A percentile compares a stretch with the other conserved stretches of the same genome.
phyloP scores from a whole-genome alignment of 2,888 invertebrate species.

The Trichogramma evanescens region DNA sequence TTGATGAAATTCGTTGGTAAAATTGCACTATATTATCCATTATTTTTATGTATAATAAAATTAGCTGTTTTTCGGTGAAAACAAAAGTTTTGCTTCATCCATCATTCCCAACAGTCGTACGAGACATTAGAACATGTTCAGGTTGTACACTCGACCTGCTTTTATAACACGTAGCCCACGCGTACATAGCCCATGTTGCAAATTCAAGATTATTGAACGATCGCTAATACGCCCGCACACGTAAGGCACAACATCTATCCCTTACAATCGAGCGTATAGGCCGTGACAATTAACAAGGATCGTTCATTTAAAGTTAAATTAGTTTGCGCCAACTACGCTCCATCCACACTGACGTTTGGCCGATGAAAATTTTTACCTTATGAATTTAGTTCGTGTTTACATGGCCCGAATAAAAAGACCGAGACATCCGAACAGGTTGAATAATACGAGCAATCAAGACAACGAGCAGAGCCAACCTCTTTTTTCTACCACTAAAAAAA shows the following conservation, averaged over 20 bases:
- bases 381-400: neutral
- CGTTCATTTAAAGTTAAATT: constrained; percentile 23
- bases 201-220: constrained; percentile 14
- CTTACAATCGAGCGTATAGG: neutral
- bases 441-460: neutral
- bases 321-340: constrained; percentile 15
- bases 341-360: neutral
- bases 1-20: too few species aligned
- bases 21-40: too few species aligned
- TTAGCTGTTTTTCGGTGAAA: too few species aligned
- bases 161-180: constrained; percentile 11
- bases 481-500: neutral
- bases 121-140: too few species aligned
- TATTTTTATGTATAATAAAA: too few species aligned
- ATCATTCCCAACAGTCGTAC: neutral
- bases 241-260: constrained; percentile 12
- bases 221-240: neutral
- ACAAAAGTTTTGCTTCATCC: too few species aligned
- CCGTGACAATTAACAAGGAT: constrained; percentile 17
- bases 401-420: neutral
- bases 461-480: neutral
- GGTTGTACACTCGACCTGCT: constrained; percentile 24
- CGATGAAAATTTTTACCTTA: neutral
- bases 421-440: neutral
- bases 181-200: neutral